Conservation (phyloP, 2,888 invertebrate species). For the Epinotia demarniana region DNA sequence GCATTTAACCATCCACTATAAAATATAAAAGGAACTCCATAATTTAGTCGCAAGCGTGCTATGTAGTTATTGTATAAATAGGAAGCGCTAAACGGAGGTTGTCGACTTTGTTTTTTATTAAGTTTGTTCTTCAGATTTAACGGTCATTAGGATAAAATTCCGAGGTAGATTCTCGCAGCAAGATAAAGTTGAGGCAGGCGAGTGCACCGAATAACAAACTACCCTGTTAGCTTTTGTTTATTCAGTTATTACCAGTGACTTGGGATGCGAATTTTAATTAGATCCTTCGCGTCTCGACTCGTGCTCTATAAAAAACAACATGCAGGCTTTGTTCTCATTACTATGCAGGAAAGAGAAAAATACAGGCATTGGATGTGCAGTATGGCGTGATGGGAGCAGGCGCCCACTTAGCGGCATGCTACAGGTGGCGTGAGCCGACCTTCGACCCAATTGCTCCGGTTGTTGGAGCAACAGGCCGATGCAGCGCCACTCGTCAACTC, state of each 20-base stretch:
- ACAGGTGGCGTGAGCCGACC: conserved; percentile 56
- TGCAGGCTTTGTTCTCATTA: conserved; percentile 8
- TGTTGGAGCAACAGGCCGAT: conserved; percentile 40
- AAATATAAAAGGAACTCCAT: conserved; percentile 26
- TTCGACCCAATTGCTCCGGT: conserved; percentile 51
- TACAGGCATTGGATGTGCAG: conserved; percentile 29
- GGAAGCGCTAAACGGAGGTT: conserved; percentile 22
- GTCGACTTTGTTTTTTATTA: conserved; percentile 21
- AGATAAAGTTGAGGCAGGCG: conserved; percentile 30
- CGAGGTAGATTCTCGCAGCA: conserved; percentile 15
- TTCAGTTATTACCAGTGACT: conserved; percentile 5
- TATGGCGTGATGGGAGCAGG: conserved; percentile 46
- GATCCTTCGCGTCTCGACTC: not conserved
- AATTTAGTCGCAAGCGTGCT: conserved; percentile 8
- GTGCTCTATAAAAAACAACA: not conserved
- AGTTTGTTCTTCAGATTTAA: conserved; percentile 34
- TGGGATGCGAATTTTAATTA: conserved; percentile 1
- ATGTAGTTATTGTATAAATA: conserved; percentile 6
- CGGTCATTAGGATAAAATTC: conserved; percentile 21
- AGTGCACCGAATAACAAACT: conserved; percentile 30
- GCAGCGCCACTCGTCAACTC: conserved; percentile 26
- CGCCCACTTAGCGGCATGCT: conserved; percentile 50
- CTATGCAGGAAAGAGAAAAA: conserved; percentile 6
- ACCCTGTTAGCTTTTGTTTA: conserved; percentile 20
- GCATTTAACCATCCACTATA: conserved; percentile 35